Percentiles rank a stretch among this genome's conserved stretches.
phyloP scores from a whole-genome alignment of 53 echinoderm and acorn worm species.

The Paracentrotus lividus region DNA sequence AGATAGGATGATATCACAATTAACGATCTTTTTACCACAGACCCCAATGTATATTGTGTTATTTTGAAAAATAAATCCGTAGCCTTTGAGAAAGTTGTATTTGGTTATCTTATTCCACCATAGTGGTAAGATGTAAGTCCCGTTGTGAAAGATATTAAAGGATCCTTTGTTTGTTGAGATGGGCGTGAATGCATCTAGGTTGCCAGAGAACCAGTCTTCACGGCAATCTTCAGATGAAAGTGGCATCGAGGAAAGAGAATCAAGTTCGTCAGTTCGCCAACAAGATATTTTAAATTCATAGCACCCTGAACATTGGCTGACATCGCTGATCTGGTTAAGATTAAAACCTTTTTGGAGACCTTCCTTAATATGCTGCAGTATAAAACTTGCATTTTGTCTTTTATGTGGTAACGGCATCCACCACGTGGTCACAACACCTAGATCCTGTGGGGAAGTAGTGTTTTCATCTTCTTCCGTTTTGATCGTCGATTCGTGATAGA shows the following conservation, averaged over 20 bases:
- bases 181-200: slow-evolving; percentile 10
- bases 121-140: neutral
- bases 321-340: neutral
- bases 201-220: slow-evolving; percentile 12
- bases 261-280: neutral
- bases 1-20: neutral
- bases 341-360: neutral
- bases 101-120: slow-evolving; percentile 11
- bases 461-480: neutral
- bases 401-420: neutral
- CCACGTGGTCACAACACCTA: neutral
- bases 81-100: neutral
- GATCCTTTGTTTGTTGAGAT: neutral
- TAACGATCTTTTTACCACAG: neutral
- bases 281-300: neutral
- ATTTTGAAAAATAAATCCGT: neutral
- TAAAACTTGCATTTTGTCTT: neutral
- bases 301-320: neutral
- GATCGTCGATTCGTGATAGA: neutral
- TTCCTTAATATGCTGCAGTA: neutral
- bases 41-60: neutral
- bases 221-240: neutral
- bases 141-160: slow-evolving; percentile 2
- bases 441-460: neutral
- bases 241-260: neutral